Evolutionary conservation across 2,888 invertebrate species (phyloP).

Genomic region (Dastarcus helophoroides): DNA sequence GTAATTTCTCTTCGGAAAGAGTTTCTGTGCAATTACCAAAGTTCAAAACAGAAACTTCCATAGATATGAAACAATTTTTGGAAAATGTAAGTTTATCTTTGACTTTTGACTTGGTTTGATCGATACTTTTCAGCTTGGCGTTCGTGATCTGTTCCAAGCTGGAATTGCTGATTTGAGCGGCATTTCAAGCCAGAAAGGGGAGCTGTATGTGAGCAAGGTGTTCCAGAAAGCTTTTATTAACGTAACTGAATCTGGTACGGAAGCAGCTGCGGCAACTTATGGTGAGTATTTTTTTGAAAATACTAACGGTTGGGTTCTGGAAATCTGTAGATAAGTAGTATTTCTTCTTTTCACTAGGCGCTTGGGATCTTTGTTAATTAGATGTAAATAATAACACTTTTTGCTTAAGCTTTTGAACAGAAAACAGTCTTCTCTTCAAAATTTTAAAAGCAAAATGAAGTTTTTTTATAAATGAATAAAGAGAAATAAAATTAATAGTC

Average conservation of each 20-base stretch:
- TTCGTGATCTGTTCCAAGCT: conserved; percentile 15
- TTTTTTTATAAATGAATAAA: no score
- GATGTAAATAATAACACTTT: no score
- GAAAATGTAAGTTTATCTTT: conserved; percentile 17
- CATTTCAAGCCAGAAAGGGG: conserved; percentile 18
- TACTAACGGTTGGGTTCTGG: no score
- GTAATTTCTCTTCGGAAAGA: conserved; percentile 13
- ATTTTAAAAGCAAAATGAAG: no score
- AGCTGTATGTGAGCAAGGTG: conserved; percentile 24
- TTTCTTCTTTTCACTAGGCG: no score
- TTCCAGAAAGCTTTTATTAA: conserved; percentile 33
- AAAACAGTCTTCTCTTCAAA: no score
- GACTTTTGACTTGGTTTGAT: neutral
- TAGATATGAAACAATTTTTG: conserved; percentile 20
- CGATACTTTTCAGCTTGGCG: conserved; percentile 17
- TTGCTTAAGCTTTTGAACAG: no score
- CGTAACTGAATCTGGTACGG: conserved; percentile 31
- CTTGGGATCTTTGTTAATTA: no score
- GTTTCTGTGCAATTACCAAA: conserved; percentile 20
- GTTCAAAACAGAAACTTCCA: conserved; percentile 18
- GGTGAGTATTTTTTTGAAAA: conserved; percentile 21
- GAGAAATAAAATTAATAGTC: no score
- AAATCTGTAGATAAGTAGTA: no score
- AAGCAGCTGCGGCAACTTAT: conserved; percentile 33
- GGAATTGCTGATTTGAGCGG: conserved; percentile 24